Percentiles rank a stretch among this genome's conserved stretches.
Evolutionary conservation across 2,797 vertebrate species (phyloP).

Genomic region (Tenualosa thibaudeaui): DNA sequence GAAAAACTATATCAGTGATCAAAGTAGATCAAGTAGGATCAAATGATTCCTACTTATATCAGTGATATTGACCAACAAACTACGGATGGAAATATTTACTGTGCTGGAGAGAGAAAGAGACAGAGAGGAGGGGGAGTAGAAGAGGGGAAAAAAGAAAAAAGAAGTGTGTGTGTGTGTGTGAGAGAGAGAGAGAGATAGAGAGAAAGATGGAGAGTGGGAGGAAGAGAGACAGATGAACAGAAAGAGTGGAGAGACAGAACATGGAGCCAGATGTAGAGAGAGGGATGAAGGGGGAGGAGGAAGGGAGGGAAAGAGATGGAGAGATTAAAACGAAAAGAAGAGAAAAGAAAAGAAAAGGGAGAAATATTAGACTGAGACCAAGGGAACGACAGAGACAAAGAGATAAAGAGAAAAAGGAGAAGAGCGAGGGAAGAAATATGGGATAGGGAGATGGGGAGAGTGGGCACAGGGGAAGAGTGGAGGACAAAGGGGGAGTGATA

Average conservation of each 20-base stretch:
- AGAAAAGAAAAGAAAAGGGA: background rate
- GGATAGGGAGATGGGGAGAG: background rate
- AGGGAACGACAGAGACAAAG: background rate
- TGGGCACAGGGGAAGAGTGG: background rate
- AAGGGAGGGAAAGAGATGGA: too few relatives aligned
- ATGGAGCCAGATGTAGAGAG: background rate
- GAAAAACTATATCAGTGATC: too few relatives aligned
- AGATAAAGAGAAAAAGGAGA: background rate
- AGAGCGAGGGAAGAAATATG: background rate
- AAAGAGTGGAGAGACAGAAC: background rate
- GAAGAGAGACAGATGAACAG: background rate
- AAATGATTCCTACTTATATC: too few relatives aligned
- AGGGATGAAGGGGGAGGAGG: background rate
- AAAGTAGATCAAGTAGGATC: too few relatives aligned
- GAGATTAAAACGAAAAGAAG: background rate
- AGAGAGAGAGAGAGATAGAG: background rate
- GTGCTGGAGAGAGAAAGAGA: background rate
- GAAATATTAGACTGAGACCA: background rate
- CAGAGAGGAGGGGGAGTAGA: background rate
- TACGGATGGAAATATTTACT: too few relatives aligned
- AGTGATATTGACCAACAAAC: too few relatives aligned
- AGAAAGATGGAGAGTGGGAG: background rate
- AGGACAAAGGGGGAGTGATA: background rate
- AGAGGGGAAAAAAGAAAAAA: too few relatives aligned
- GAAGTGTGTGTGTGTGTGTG: background rate